Evolutionary conservation across 2,113 vertebrate species (phyloP).

Genomic region (Hiodon alosoides): DNA sequence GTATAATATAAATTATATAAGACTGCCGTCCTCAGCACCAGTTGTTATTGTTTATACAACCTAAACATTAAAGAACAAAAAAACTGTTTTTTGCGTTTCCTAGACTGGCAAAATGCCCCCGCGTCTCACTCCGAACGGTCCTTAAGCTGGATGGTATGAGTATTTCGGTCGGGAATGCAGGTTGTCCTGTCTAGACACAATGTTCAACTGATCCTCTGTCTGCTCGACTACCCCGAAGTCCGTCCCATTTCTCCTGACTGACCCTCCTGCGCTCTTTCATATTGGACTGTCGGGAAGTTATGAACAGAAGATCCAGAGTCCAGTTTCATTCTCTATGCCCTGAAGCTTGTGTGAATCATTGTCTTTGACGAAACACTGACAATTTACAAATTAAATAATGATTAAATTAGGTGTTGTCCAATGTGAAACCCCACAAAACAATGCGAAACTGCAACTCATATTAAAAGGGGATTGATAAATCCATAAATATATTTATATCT

Average conservation of each 20-base stretch:
- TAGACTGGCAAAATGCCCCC: conserved; percentile 20
- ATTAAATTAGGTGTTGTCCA: too few relatives aligned
- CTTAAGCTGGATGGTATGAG: conserved; percentile 34
- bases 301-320: too few relatives aligned
- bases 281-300: background rate
- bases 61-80: conserved; percentile 50
- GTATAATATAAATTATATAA: conserved; percentile 64
- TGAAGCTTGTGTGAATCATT: background rate
- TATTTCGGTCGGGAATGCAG: conserved; percentile 41
- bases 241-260: background rate
- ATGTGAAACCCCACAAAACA: too few relatives aligned
- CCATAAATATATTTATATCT: too few relatives aligned
- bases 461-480: too few relatives aligned
- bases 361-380: too few relatives aligned
- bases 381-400: too few relatives aligned
- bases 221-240: conserved; percentile 29
- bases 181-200: conserved; percentile 52
- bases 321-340: too few relatives aligned
- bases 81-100: conserved; percentile 13
- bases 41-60: conserved; percentile 61
- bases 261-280: background rate
- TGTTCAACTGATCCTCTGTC: conserved; percentile 43
- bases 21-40: conserved; percentile 50
- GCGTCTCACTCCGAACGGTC: conserved; percentile 32
- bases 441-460: too few relatives aligned